Conservation (phyloP, 2,113 vertebrate species). For the Chrysochloris asiatica region DNA sequence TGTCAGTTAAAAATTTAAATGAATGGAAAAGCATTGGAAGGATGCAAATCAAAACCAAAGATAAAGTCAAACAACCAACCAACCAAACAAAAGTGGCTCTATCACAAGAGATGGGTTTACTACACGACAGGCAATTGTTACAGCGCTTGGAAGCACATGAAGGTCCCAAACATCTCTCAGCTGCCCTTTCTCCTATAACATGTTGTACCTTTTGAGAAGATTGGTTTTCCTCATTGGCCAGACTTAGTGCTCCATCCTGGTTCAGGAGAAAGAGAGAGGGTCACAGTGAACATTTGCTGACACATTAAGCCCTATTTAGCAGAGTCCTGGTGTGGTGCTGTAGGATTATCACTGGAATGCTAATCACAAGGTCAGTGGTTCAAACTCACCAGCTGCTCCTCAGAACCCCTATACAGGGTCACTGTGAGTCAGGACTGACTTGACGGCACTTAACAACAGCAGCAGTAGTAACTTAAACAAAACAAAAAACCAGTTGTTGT, state of each 20-base stretch:
- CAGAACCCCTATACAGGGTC: too few species aligned
- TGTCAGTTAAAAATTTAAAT: background rate
- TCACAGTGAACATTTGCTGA: background rate
- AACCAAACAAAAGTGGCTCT: background rate
- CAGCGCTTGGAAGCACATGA: background rate
- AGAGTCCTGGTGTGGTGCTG: too few species aligned
- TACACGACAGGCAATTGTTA: too few species aligned
- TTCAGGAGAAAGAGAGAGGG: background rate
- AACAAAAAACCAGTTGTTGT: background rate
- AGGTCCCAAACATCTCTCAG: background rate
- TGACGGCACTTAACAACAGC: too few species aligned
- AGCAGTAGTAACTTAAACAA: too few species aligned
- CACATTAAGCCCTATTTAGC: background rate
- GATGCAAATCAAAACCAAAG: background rate
- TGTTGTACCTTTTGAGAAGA: background rate
- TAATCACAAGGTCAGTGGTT: too few species aligned
- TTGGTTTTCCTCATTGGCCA: background rate
- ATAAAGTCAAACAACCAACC: background rate
- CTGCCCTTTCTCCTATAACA: background rate
- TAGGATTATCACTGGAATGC: too few species aligned
- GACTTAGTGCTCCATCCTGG: background rate
- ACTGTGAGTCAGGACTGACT: too few species aligned
- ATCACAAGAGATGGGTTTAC: background rate
- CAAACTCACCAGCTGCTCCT: too few species aligned
- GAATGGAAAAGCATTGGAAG: background rate